phyloP scores from a whole-genome alignment of 2,113 vertebrate species.

The Embiotoca jacksoni region DNA sequence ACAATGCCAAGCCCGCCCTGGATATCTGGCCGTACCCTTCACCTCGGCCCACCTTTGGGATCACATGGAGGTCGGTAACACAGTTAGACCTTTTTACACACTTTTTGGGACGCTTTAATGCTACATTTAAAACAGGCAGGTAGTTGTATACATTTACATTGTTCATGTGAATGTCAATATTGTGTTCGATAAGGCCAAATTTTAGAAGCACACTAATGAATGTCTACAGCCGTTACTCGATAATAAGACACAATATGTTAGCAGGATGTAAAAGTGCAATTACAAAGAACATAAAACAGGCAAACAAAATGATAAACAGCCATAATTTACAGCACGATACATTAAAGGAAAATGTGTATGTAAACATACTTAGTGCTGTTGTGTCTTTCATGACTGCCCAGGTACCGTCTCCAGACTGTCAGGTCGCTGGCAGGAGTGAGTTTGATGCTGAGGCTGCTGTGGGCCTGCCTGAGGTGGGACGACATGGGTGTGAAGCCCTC shows the following conservation, averaged over 20 bases:
- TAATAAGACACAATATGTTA: no score
- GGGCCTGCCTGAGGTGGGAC: slow-evolving; percentile 97
- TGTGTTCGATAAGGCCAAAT: no score
- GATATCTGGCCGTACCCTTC: slow-evolving; percentile 99
- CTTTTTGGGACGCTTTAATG: no score
- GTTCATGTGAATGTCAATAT: background rate
- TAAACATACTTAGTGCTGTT: background rate
- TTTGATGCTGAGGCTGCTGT: slow-evolving; percentile 95
- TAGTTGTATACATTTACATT: background rate
- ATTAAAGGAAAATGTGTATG: background rate
- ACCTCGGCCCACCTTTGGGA: slow-evolving; percentile 96
- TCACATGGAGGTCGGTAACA: slow-evolving; percentile 94
- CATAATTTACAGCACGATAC: no score
- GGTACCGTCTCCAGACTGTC: slow-evolving; percentile 93
- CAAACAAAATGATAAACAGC: no score
- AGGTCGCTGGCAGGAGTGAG: slow-evolving; percentile 96
- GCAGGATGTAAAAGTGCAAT: no score
- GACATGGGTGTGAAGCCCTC: slow-evolving; percentile 98
- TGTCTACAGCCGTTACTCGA: no score
- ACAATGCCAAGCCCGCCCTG: slow-evolving; percentile 94
- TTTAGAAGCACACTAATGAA: no score
- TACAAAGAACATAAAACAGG: no score
- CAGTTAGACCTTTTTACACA: background rate
- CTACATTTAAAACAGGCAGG: background rate
- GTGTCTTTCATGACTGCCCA: slow-evolving; percentile 10